These are phyloP conservation scores for Ips nitidus DNA, from an alignment of 1,140 invertebrate species.

Conservation along the genomic window DNA sequence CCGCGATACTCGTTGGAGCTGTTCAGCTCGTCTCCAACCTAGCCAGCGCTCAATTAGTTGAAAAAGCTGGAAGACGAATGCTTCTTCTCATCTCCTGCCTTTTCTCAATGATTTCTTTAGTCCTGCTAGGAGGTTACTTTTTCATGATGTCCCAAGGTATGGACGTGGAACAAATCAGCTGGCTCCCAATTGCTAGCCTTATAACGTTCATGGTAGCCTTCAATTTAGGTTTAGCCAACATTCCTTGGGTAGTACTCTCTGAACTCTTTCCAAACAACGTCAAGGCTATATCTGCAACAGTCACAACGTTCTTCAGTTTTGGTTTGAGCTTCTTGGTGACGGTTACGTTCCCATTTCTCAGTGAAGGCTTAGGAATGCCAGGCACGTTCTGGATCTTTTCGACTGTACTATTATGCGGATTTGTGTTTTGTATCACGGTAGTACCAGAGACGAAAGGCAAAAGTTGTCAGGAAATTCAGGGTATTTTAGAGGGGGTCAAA, in stretches of 20 bases:
- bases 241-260: constrained; percentile 81
- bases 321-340: constrained; percentile 75
- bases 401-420: constrained; percentile 60
- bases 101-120: constrained; percentile 24
- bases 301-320: constrained; percentile 77
- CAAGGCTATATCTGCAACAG: constrained; percentile 69
- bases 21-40: constrained; percentile 31
- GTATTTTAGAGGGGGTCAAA: background rate
- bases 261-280: constrained; percentile 78
- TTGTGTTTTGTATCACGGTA: constrained; percentile 57
- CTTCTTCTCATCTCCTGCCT: constrained; percentile 33
- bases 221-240: constrained; percentile 68
- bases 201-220: constrained; percentile 42
- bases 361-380: constrained; percentile 62
- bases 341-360: constrained; percentile 66
- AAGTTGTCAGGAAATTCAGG: constrained; percentile 36
- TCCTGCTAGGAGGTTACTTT: constrained; percentile 34
- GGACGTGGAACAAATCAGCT: constrained; percentile 35
- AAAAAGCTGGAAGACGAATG: constrained; percentile 50
- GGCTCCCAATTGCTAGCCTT: constrained; percentile 43
- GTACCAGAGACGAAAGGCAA: constrained; percentile 50
- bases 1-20: constrained; percentile 30
- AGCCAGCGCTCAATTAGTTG: constrained; percentile 32
- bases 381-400: constrained; percentile 79
- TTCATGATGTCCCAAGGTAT: constrained; percentile 21